Base-by-base conservation (phyloP, 2,888 invertebrate species). In the Augochlorella aurata region DNA sequence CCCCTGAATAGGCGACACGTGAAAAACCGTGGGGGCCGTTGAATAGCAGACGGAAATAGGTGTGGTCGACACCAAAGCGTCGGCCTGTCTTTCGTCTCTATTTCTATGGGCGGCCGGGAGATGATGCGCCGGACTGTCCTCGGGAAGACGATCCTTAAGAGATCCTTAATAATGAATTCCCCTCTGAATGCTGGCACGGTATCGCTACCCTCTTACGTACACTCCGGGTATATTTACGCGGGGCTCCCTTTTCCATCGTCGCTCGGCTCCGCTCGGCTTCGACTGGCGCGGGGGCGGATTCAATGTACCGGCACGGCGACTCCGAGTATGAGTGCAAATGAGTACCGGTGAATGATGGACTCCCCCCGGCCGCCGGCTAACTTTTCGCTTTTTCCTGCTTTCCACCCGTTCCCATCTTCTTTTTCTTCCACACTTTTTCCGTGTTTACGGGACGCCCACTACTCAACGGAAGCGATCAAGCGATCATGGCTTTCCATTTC, bases 141-240 rank as follows among this genome's bases (percentile, higher is more conserved):
- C 68, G 44, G 73, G 52, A 83, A 84, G 79, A 79, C 68, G 77
- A 73, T 75, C 79, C 79, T 85, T 78, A 84, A 87, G 75, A 84
- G 85, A 65, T 70, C 29, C 67, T 88, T 80, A 88, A 88, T 88
- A 87, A 87, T 84, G 81, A 81, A 88, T 88, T 68, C 54, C 81
- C 21, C 77, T 68, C 49, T 86, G 83, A 82, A 87, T 83, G 65
- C 49, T 45, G 16, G 58, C 18, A 44, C 65, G 21, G 61, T 61
- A 61, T 61, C 61, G 61, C 61, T 61, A 61, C 29, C 61, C 61
- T 61, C 61, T 29, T 61, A 61, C 61, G 61, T 61, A 61, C 61
- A 61, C 61, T 61, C 47, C 61, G 61, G 8, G 61, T 61, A 44
- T 68, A 81, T 75, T 81, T 75, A 75, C 65, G 58, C 5, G 52